Evolutionary conservation across 2,888 invertebrate species (phyloP).

Genomic region (Plebejus argus): DNA sequence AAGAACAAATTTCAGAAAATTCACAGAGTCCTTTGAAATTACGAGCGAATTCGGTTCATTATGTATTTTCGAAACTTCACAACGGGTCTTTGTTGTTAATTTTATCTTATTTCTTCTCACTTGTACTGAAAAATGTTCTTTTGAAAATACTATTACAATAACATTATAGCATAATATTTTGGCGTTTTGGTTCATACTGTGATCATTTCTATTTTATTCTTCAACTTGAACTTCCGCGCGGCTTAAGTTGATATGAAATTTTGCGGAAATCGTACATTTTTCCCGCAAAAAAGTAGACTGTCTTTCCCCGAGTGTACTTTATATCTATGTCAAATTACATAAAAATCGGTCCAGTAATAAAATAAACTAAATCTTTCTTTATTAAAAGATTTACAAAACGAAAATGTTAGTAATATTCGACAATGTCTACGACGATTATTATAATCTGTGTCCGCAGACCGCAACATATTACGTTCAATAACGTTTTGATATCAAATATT

Average conservation of each 20-base stretch:
- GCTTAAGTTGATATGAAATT: too few relatives aligned
- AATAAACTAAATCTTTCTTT: too few relatives aligned
- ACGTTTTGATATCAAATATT: not conserved
- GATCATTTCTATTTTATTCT: not conserved
- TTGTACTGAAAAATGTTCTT: not conserved
- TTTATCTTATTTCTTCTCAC: not conserved
- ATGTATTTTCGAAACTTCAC: constrained; percentile 22
- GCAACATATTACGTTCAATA: not conserved
- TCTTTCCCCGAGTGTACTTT: too few relatives aligned
- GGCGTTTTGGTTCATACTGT: not conserved
- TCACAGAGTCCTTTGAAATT: constrained; percentile 16
- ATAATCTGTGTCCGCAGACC: not conserved
- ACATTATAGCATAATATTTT: not conserved
- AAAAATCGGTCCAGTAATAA: too few relatives aligned
- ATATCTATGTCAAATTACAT: too few relatives aligned
- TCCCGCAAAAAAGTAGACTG: too few relatives aligned
- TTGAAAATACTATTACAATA: not conserved
- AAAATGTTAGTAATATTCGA: not conserved
- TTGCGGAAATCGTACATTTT: too few relatives aligned
- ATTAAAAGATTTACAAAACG: too few relatives aligned
- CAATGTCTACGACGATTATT: not conserved
- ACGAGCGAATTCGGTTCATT: constrained; percentile 13
- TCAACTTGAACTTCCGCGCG: too few relatives aligned
- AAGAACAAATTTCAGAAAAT: constrained; percentile 10
- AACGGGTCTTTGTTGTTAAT: constrained; percentile 8